Evolutionary conservation across 2,888 invertebrate species (phyloP), one percentile per base, ranked within the genome.

Genomic region (Ferrisia virgata): DNA sequence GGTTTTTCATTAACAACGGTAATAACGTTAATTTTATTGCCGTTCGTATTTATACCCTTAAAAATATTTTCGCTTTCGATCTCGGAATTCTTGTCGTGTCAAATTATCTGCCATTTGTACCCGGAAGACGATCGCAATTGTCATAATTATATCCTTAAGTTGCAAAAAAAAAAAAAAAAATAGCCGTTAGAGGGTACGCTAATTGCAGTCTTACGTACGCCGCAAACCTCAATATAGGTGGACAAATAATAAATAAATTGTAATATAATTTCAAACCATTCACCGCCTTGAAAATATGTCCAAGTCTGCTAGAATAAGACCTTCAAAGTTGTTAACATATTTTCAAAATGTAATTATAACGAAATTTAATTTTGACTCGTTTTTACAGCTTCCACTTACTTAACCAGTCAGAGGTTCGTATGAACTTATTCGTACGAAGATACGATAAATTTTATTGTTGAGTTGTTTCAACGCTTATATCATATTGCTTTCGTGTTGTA

Each of bases 331-430:
- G 36, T 31, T 72, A n/a, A 15, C 28, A 28, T 64, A 64, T 64
- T 64, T 64, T 64, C 58, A 64, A 64, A 64, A 64, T 25, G 58
- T 64, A 64, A 25, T 25, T 64, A 64, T n/a, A 11, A 64, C 13
- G 25, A 64, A 64, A 64, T 64, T 64, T 64, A 0, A 64, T 64
- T 64, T 64, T 64, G 28, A 64, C 58, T 72, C n/a, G 18, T 31
- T 58, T 43, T 82, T 72, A 40, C 82, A 82, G 82, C 82, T 22
- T 72, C 82, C 43, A 82, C 43, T 40, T 82, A 82, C 72, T 43
- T 82, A 72, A 69, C 40, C 36, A 36, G 40, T 72, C 69, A 69
- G 11, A 28, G 25, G 5, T 43, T 72, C 33, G n/a, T 72, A 28
- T 28, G 40, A 82, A 25, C 36, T 36, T 4, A 36, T n/a, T n/a